Percentiles rank a stretch among this genome's conserved stretches.
phyloP scores from a whole-genome alignment of 2,888 invertebrate species.

The Chesias legatella region DNA sequence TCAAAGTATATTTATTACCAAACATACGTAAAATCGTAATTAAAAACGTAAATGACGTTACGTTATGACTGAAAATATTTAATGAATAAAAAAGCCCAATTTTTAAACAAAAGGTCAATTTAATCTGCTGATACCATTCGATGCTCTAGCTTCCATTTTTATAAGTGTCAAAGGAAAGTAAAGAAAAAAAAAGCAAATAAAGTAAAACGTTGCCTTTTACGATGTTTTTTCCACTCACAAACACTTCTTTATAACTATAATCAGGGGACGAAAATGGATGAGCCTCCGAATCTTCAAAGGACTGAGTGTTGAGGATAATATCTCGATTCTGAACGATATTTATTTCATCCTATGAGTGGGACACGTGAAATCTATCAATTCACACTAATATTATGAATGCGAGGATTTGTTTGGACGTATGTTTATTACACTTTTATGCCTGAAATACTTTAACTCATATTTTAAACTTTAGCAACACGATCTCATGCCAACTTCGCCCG shows the following conservation, averaged over 20 bases:
- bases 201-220: constrained; percentile 11
- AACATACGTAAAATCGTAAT: no score
- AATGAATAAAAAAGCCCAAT: constrained; percentile 1
- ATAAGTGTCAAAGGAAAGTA: constrained; percentile 6
- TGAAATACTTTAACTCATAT: no score
- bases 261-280: constrained; percentile 35
- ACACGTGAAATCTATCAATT: no score
- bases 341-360: constrained; percentile 13
- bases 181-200: constrained; percentile 17
- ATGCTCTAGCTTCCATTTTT: no score
- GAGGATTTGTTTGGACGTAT: no score
- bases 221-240: constrained; percentile 31
- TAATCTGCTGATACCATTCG: no score
- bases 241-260: constrained; percentile 31
- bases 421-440: no score
- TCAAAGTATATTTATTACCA: constrained; percentile 1
- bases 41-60: no score
- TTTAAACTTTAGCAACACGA: no score
- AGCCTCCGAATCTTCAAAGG: constrained; percentile 31
- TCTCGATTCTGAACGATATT: constrained; percentile 16
- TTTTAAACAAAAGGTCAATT: no score
- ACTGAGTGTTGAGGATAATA: constrained; percentile 27
- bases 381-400: no score
- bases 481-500: no score
- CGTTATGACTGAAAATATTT: not conserved